Percentiles rank a stretch among this genome's conserved stretches.
phyloP scores from a whole-genome alignment of 2,888 invertebrate species.

The Amorpha juglandis region DNA sequence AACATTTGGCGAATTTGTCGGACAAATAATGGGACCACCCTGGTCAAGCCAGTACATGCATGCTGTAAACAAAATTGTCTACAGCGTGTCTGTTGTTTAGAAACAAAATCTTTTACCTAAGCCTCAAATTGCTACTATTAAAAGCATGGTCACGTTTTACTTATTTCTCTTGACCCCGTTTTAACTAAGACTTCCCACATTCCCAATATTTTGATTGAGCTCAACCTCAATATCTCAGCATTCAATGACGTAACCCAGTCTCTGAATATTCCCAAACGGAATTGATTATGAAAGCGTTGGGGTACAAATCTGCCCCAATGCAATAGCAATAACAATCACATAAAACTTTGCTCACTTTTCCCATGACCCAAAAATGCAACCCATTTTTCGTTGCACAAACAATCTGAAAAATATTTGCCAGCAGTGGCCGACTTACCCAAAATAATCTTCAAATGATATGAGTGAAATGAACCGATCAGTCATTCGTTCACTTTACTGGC shows the following conservation, averaged over 20 bases:
- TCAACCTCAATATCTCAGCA: background rate
- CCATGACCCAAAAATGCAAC: conserved; percentile 21
- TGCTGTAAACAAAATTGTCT: no score
- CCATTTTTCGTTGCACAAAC: conserved; percentile 18
- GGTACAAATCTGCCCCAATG: background rate
- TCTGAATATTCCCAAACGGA: background rate
- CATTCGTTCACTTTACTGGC: background rate
- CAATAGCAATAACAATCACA: conserved; percentile 10
- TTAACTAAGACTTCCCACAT: background rate
- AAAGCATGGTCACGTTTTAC: background rate
- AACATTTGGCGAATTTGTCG: no score
- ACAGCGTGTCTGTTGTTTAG: no score
- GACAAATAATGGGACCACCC: no score
- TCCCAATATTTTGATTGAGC: conserved; percentile 4
- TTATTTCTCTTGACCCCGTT: background rate
- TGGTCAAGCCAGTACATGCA: no score
- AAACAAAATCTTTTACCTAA: no score
- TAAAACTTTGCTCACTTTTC: background rate
- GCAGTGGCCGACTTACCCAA: conserved; percentile 8
- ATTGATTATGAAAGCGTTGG: background rate
- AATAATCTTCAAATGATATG: background rate
- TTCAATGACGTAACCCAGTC: background rate
- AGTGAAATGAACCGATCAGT: background rate
- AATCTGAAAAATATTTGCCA: background rate
- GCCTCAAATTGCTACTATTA: background rate